Conservation (phyloP, 2,888 invertebrate genomes). For the Pogonocherus hispidulus region DNA sequence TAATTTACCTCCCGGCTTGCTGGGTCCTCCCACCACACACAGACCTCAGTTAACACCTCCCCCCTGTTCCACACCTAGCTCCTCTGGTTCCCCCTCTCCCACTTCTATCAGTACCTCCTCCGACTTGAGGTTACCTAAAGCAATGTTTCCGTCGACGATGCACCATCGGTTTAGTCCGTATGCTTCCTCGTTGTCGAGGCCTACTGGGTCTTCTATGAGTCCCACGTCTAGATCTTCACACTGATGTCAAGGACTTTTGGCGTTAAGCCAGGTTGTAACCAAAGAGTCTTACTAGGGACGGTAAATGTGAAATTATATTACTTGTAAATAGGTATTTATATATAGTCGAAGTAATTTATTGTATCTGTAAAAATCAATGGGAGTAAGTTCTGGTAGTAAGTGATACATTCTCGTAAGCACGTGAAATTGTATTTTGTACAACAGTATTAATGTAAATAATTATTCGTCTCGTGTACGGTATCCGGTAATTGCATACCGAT, state of each 20-base stretch:
- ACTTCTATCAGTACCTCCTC: slow-evolving; percentile 63
- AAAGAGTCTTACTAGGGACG: slow-evolving; percentile 60
- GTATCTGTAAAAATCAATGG: slow-evolving; percentile 37
- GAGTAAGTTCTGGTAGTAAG: slow-evolving; percentile 46
- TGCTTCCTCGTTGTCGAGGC: slow-evolving; percentile 58
- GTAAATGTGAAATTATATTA: slow-evolving; percentile 53
- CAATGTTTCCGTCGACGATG: slow-evolving; percentile 67
- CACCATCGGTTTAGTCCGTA: slow-evolving; percentile 69
- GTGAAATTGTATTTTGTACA: slow-evolving; percentile 59
- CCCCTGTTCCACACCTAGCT: slow-evolving; percentile 70
- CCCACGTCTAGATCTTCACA: slow-evolving; percentile 58
- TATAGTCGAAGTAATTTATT: slow-evolving; percentile 34
- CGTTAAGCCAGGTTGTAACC: slow-evolving; percentile 49
- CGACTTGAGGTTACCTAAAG: slow-evolving; percentile 68
- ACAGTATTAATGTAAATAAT: slow-evolving; percentile 62
- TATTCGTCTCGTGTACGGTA: slow-evolving; percentile 50
- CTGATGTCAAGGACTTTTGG: slow-evolving; percentile 51
- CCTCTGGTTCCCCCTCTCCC: slow-evolving; percentile 75
- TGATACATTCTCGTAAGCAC: slow-evolving; percentile 52
- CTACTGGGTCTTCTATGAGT: slow-evolving; percentile 55
- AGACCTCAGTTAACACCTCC: slow-evolving; percentile 68
- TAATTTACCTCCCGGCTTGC: slow-evolving; percentile 65
- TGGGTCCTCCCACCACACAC: slow-evolving; percentile 65
- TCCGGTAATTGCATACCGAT: no score
- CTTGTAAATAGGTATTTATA: slow-evolving; percentile 47